Percentiles rank a stretch among this genome's conserved stretches.
phyloP scores from a whole-genome alignment of 1,140 invertebrate species.

The Zaprionus kolodkinae region DNA sequence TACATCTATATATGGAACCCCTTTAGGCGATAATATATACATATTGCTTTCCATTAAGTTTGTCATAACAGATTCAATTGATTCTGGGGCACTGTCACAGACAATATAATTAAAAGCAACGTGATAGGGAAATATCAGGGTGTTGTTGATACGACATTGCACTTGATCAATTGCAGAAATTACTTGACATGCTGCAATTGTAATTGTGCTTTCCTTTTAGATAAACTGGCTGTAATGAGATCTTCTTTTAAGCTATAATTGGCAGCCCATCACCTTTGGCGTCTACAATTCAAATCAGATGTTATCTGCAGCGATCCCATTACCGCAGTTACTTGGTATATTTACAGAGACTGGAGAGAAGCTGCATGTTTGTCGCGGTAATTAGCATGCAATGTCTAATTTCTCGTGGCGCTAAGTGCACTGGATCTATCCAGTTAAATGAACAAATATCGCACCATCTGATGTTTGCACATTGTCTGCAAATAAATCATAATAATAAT shows the following conservation, averaged over 20 bases:
- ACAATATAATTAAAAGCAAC: slow-evolving; percentile 1
- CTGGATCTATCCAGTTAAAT: slow-evolving; percentile 78
- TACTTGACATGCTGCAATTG: slow-evolving; percentile 1
- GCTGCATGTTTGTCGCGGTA: slow-evolving; percentile 39
- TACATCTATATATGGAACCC: too few species aligned
- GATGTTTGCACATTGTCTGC: slow-evolving; percentile 31
- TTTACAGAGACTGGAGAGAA: not conserved
- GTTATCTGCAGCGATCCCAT: slow-evolving; percentile 29
- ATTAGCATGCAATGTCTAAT: slow-evolving; percentile 52
- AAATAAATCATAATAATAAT: slow-evolving; percentile 21
- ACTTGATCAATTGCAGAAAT: slow-evolving; percentile 39
- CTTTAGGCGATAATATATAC: slow-evolving; percentile 4
- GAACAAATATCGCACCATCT: slow-evolving; percentile 48
- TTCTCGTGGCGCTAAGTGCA: slow-evolving; percentile 69
- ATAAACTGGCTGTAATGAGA: slow-evolving; percentile 12
- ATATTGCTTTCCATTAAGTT: not conserved
- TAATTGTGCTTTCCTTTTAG: not conserved
- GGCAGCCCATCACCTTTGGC: not conserved
- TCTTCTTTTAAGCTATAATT: slow-evolving; percentile 6
- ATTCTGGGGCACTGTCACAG: slow-evolving; percentile 1
- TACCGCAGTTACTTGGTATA: not conserved
- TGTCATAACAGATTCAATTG: slow-evolving; percentile 26
- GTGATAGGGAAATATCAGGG: not conserved
- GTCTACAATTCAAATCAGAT: slow-evolving; percentile 35
- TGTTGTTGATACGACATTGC: slow-evolving; percentile 35